Percentiles rank a stretch among this genome's conserved stretches.
phyloP scores from a whole-genome alignment of 2,797 vertebrate genomes.

The Spatula clypeata region DNA sequence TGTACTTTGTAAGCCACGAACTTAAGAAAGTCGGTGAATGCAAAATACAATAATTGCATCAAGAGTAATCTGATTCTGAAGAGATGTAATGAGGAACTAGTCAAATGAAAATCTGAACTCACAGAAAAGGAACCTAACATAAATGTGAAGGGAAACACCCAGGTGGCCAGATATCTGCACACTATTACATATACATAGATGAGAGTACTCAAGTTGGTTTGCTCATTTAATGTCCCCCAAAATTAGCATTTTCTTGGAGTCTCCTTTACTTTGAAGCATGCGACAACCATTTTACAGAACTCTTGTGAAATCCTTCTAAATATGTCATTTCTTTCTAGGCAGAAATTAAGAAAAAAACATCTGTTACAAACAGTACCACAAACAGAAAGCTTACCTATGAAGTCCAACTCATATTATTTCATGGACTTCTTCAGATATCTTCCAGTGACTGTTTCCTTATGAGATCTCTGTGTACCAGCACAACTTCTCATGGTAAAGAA shows the following conservation, averaged over 20 bases:
- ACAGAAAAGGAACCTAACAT: neutral
- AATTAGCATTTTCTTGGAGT: neutral
- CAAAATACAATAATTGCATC: neutral
- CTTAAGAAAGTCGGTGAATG: neutral
- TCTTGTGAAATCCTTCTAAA: neutral
- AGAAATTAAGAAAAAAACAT: neutral
- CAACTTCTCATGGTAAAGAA: neutral
- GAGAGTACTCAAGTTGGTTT: neutral
- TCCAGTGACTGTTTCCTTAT: neutral
- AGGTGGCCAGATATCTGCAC: neutral
- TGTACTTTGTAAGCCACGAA: neutral
- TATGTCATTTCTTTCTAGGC: neutral
- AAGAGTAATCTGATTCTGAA: neutral
- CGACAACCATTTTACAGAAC: neutral
- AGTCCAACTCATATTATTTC: neutral
- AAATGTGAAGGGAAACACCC: neutral
- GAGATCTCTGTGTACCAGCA: neutral
- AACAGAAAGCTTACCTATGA: neutral
- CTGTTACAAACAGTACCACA: neutral
- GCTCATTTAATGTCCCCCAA: neutral
- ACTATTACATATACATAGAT: neutral
- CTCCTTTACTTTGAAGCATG: neutral
- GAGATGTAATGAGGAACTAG: neutral
- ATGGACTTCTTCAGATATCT: accelerated
- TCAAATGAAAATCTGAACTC: neutral